A percentile compares a stretch with the other conserved stretches of the same genome.
phyloP scores from a whole-genome alignment of 1,140 invertebrate species.

The Drosophila nigrodunni region DNA sequence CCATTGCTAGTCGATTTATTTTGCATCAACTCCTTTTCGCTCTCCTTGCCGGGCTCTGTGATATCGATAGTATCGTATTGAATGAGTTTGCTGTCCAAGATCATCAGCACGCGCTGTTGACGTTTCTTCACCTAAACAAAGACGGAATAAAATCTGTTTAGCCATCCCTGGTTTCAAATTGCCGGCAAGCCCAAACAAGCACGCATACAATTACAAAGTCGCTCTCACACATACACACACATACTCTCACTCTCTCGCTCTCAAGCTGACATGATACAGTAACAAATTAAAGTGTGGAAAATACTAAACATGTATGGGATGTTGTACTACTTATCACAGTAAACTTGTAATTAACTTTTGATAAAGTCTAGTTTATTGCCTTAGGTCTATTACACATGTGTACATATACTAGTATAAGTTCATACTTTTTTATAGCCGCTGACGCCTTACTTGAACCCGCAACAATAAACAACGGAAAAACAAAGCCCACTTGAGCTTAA shows the following conservation, averaged over 20 bases:
- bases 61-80: conserved; percentile 96
- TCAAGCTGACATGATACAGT: conserved; percentile 28
- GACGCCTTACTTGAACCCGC: conserved; percentile 22
- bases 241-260: conserved; percentile 2
- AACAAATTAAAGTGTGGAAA: conserved; percentile 35
- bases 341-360: conserved; percentile 48
- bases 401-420: neutral
- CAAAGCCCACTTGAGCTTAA: conserved; percentile 16
- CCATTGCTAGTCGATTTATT: conserved; percentile 92
- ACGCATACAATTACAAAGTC: conserved; percentile 10
- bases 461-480: conserved; percentile 30
- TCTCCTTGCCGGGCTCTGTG: conserved; percentile 94
- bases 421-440: conserved; percentile 42
- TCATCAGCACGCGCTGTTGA: conserved; percentile 95
- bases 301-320: too few relatives aligned
- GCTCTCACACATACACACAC: conserved; percentile 10
- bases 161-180: conserved; percentile 34
- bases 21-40: conserved; percentile 96
- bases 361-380: conserved; percentile 52
- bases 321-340: conserved; percentile 10
- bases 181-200: conserved; percentile 40
- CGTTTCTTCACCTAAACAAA: conserved; percentile 93
- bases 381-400: conserved; percentile 1
- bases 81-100: conserved; percentile 95
- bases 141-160: neutral